Conservation (phyloP, 2,797 vertebrate species). For the Enteromius paludinosus region DNA sequence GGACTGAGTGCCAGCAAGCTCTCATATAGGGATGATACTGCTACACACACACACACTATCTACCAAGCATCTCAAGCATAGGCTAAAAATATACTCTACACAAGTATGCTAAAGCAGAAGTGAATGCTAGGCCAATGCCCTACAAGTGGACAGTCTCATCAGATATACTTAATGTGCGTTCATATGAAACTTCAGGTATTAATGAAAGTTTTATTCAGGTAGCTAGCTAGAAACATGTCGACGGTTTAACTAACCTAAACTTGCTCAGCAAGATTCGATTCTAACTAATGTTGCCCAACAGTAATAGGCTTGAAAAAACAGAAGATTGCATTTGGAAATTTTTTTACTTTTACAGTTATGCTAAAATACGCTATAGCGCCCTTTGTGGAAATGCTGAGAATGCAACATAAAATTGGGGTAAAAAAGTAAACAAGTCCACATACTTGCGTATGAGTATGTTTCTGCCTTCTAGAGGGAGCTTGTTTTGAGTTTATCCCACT, state of each 20-base stretch:
- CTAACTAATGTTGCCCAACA: not conserved
- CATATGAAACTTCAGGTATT: not conserved
- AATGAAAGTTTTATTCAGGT: not conserved
- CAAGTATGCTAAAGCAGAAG: constrained; percentile 11
- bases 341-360: not conserved
- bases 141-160: not conserved
- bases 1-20: constrained; percentile 59
- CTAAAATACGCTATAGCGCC: not conserved
- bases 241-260: not conserved
- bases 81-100: constrained; percentile 21
- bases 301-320: not conserved
- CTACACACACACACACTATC: constrained; percentile 4
- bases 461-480: not conserved
- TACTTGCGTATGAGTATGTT: not conserved
- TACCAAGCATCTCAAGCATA: constrained; percentile 1
- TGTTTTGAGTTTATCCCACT: constrained; percentile 34
- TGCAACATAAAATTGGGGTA: not conserved
- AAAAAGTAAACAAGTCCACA: not conserved
- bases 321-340: not conserved
- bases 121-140: not conserved
- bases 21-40: constrained; percentile 49
- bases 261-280: constrained; percentile 21
- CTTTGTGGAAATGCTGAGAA: constrained; percentile 7
- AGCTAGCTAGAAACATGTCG: not conserved
- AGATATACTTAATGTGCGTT: not conserved